phyloP scores from a whole-genome alignment of 2,797 vertebrate genomes.

The Chaetodon trifasciatus region DNA sequence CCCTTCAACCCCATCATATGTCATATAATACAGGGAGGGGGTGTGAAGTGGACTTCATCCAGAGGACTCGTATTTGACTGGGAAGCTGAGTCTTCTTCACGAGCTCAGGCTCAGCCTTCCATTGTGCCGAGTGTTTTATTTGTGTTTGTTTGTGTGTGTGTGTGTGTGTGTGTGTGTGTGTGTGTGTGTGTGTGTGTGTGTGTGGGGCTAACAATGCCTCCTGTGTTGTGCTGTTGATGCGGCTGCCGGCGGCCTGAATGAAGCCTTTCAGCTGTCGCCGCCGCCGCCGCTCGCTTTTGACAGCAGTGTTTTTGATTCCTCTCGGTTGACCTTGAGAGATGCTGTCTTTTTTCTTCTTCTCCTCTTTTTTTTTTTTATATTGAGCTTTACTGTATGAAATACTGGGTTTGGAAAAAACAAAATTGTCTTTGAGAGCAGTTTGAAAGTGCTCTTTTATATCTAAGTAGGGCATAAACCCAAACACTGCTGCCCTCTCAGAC shows the following conservation, averaged over 20 bases:
- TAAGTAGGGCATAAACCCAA: not conserved
- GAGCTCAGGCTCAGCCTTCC: constrained; percentile 15
- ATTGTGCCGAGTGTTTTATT: constrained; percentile 13
- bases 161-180: constrained; percentile 29
- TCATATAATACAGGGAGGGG: not conserved
- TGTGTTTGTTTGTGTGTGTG: constrained; percentile 1
- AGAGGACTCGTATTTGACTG: constrained; percentile 32
- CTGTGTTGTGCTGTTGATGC: constrained; percentile 31
- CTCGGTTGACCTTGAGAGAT: constrained; percentile 38
- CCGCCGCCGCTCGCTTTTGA: constrained; percentile 1
- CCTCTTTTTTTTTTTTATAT: not conserved
- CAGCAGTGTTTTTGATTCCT: constrained; percentile 23
- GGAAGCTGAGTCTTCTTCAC: constrained; percentile 50
- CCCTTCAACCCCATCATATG: constrained; percentile 28
- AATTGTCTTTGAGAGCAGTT: constrained; percentile 1
- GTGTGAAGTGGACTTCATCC: constrained; percentile 2
- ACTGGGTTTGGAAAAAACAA: constrained; percentile 14
- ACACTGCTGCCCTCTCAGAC: constrained; percentile 31
- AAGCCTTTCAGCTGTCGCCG: constrained; percentile 26
- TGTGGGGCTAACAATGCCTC: constrained; percentile 43
- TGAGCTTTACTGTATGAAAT: constrained; percentile 4
- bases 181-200: constrained; percentile 20
- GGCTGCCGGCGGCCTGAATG: constrained; percentile 22
- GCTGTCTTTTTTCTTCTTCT: not conserved
- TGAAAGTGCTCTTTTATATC: not conserved